phyloP scores from a whole-genome alignment of 2,888 invertebrate species.

The Epinotia bilunana region DNA sequence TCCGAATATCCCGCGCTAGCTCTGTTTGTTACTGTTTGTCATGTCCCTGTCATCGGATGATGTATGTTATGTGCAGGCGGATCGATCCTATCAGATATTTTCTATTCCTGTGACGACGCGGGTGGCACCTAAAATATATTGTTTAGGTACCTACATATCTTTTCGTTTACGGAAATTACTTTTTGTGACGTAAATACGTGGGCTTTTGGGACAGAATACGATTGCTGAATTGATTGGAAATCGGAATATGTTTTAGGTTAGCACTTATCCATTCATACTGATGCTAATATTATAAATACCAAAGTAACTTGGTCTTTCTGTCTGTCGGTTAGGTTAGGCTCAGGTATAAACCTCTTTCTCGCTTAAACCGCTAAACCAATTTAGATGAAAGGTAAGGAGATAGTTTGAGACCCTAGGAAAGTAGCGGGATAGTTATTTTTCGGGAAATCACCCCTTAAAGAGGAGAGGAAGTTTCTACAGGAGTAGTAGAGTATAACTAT shows the following conservation, averaged over 20 bases:
- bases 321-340: too few species aligned
- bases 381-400: too few species aligned
- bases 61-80: slow-evolving; percentile 65
- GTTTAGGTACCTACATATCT: slow-evolving; percentile 65
- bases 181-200: slow-evolving; percentile 35
- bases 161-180: slow-evolving; percentile 61
- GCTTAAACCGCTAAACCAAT: too few species aligned
- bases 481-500: too few species aligned
- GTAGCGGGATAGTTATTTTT: too few species aligned
- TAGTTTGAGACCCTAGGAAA: too few species aligned
- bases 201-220: not conserved
- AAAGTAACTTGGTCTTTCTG: too few species aligned
- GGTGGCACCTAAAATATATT: slow-evolving; percentile 68
- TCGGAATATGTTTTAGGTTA: not conserved
- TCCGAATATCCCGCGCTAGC: slow-evolving; percentile 49
- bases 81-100: slow-evolving; percentile 66
- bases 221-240: slow-evolving; percentile 7
- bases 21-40: slow-evolving; percentile 64
- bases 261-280: too few species aligned
- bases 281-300: too few species aligned
- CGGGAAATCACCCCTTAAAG: too few species aligned
- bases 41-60: slow-evolving; percentile 68
- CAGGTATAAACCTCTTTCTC: too few species aligned
- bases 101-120: slow-evolving; percentile 76
- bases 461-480: too few species aligned